Conservation (phyloP, 2,888 invertebrate species). For the Syrphus vitripennis region DNA sequence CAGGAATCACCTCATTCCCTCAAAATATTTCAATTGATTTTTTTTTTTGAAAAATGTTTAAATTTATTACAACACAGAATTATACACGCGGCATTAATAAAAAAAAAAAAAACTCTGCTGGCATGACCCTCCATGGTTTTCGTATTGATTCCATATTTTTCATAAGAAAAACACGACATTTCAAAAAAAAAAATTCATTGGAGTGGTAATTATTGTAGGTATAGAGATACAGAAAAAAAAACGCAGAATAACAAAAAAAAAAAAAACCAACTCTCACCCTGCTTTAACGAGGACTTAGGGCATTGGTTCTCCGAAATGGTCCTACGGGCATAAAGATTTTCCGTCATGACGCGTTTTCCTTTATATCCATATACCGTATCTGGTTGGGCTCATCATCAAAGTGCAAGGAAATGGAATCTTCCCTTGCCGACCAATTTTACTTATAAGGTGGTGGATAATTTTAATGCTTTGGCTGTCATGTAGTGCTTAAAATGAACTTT, state of each 20-base stretch:
- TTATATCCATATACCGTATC: conserved; percentile 64
- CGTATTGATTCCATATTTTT: conserved; percentile 59
- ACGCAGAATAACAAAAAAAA: not conserved
- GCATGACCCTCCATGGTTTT: conserved; percentile 35
- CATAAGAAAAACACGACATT: conserved; percentile 5
- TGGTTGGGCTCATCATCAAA: conserved; percentile 58
- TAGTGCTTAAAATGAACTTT: not conserved
- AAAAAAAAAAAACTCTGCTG: conserved; percentile 18
- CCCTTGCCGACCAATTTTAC: not conserved
- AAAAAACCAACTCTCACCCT: conserved; percentile 31
- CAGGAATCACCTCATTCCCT: conserved; percentile 62
- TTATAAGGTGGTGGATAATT: not conserved
- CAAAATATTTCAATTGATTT: conserved; percentile 53
- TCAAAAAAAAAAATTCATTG: conserved; percentile 18
- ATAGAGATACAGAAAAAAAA: conserved; percentile 13
- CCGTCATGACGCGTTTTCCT: conserved; percentile 59
- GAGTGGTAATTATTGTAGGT: conserved; percentile 55
- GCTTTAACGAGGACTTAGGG: not conserved
- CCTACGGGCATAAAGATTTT: conserved; percentile 58
- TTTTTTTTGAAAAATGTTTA: conserved; percentile 43
- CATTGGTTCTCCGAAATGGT: conserved; percentile 40
- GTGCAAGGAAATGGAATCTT: conserved; percentile 36
- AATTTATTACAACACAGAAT: conserved; percentile 60
- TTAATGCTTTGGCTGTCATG: not conserved
- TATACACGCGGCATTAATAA: conserved; percentile 49